Percentiles rank a stretch among this genome's conserved stretches.
phyloP scores from a whole-genome alignment of 2,797 vertebrate species.

The Coregonus ussuriensis region DNA sequence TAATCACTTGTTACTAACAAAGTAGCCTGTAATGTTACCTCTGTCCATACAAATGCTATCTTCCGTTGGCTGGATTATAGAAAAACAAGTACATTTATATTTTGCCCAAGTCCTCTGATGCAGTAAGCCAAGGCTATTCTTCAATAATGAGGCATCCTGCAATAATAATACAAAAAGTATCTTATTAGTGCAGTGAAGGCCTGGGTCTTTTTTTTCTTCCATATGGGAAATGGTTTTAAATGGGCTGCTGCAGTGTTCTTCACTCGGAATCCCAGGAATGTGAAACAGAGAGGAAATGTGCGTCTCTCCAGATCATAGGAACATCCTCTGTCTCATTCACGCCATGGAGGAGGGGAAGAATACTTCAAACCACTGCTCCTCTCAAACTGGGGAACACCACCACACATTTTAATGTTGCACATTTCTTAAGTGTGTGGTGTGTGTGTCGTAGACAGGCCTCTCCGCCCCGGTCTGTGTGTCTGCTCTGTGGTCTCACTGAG shows the following conservation, averaged over 20 bases:
- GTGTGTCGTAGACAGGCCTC: conserved; percentile 37
- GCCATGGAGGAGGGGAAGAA: conserved; percentile 20
- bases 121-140: neutral
- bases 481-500: conserved; percentile 41
- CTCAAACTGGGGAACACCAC: conserved; percentile 14
- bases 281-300: conserved; percentile 68
- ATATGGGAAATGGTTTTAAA: conserved; percentile 69
- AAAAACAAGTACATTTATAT: neutral
- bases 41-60: neutral
- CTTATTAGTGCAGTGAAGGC: neutral
- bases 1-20: neutral
- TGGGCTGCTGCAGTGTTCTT: conserved; percentile 64
- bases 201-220: conserved; percentile 10
- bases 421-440: conserved; percentile 17
- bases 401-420: conserved; percentile 19
- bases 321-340: conserved; percentile 60
- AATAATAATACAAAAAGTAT: no score
- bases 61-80: neutral
- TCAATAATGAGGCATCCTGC: neutral
- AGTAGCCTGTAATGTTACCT: neutral
- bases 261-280: conserved; percentile 71
- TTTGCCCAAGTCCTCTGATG: neutral
- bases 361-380: conserved; percentile 2
- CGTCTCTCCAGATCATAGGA: conserved; percentile 65
- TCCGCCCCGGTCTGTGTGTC: conserved; percentile 21